phyloP scores from a whole-genome alignment of 2,797 vertebrate species.

The Bovichtus diacanthus region DNA sequence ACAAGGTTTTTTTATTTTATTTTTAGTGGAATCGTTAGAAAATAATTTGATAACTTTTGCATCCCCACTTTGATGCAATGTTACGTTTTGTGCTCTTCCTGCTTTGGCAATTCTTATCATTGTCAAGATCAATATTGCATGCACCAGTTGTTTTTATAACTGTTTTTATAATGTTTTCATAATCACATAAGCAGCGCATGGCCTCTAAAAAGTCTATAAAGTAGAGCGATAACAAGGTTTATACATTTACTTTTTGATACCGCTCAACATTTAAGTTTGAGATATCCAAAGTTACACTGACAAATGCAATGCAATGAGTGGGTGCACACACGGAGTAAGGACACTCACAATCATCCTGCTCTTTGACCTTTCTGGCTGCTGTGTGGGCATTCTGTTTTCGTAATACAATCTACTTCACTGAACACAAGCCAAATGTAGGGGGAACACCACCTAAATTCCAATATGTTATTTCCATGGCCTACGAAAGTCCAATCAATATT shows the following conservation, averaged over 20 bases:
- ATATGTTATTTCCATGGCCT: too few relatives aligned
- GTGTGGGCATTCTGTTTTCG: background rate
- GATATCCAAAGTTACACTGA: background rate
- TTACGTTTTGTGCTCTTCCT: background rate
- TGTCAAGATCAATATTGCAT: background rate
- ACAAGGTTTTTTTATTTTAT: background rate
- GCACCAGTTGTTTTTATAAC: background rate
- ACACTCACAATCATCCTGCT: conserved; percentile 12
- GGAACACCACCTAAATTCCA: too few relatives aligned
- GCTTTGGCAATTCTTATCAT: background rate
- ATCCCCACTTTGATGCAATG: background rate
- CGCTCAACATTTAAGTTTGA: background rate
- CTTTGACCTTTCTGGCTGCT: conserved; percentile 5
- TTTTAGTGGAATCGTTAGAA: background rate
- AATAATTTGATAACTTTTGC: background rate
- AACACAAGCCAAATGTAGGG: background rate
- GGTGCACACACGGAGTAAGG: too few relatives aligned
- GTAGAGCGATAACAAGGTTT: background rate
- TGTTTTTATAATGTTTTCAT: background rate
- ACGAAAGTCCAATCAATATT: too few relatives aligned
- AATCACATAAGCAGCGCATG: background rate
- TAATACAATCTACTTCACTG: conserved; percentile 6
- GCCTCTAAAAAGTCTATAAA: background rate
- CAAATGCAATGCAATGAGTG: background rate
- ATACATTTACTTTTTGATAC: background rate